Percentiles rank a stretch among this genome's conserved stretches.
Conservation (phyloP, 2,113 vertebrate species). For the Chauna torquata region DNA sequence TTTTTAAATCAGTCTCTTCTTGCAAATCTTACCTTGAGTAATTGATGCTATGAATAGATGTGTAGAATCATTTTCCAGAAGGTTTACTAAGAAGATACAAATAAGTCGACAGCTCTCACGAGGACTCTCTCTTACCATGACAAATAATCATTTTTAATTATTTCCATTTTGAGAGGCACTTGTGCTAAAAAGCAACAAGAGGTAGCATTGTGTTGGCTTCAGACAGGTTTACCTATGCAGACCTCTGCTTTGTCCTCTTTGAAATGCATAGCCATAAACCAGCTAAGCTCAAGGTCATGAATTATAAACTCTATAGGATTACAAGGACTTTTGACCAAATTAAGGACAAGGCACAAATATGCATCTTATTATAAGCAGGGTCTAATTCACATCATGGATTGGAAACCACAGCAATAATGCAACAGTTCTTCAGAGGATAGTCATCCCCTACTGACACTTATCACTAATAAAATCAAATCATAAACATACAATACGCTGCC, state of each 20-base stretch:
- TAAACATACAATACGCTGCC: neutral
- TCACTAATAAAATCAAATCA: neutral
- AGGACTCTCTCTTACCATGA: neutral
- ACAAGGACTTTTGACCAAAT: neutral
- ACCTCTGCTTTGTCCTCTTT: neutral
- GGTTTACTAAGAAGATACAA: neutral
- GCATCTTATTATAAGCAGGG: neutral
- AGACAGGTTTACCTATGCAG: neutral
- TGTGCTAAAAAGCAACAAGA: neutral
- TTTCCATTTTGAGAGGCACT: neutral
- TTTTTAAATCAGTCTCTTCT: neutral
- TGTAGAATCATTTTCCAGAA: neutral
- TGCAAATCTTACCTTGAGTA: neutral
- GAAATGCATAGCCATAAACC: neutral
- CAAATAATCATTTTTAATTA: neutral
- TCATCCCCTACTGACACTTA: neutral
- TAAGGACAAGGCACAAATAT: neutral
- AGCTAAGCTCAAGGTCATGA: neutral
- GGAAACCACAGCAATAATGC: neutral
- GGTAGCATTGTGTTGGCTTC: neutral
- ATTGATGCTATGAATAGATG: neutral
- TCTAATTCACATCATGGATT: fast-evolving
- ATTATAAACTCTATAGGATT: neutral
- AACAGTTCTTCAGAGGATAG: neutral
- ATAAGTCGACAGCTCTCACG: neutral